A percentile compares a stretch with the other conserved stretches of the same genome.
phyloP scores from a whole-genome alignment of 1,140 invertebrate genomes.

The Trachymyrmex septentrionalis region DNA sequence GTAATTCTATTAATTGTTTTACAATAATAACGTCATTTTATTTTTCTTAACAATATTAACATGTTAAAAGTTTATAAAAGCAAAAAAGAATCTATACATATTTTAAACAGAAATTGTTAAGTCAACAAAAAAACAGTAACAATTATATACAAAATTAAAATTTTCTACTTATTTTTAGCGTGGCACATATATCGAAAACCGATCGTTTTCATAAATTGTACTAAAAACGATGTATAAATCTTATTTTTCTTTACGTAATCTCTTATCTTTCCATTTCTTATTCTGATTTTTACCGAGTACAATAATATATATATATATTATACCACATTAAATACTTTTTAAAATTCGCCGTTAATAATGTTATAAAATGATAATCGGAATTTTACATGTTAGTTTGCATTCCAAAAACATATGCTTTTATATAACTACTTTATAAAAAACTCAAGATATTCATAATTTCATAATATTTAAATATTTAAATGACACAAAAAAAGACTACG shows the following conservation, averaged over 20 bases:
- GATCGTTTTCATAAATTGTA: constrained; percentile 27
- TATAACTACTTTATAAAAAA: not conserved
- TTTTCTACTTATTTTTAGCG: constrained; percentile 36
- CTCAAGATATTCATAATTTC: constrained; percentile 1
- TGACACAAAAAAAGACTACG: not conserved
- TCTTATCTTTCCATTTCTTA: constrained; percentile 3
- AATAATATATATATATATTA: not conserved
- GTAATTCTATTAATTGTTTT: not conserved
- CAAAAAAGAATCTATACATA: not conserved
- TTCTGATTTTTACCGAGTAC: not conserved
- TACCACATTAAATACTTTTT: constrained; percentile 1
- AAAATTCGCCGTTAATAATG: not conserved
- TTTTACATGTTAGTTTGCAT: not conserved
- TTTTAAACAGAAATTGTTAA: constrained; percentile 30
- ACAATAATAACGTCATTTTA: constrained; percentile 7
- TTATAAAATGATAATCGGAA: not conserved
- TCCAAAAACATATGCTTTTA: not conserved
- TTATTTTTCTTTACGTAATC: constrained; percentile 11
- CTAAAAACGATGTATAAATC: constrained; percentile 6
- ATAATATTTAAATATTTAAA: constrained; percentile 7
- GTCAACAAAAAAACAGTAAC: constrained; percentile 30
- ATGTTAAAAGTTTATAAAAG: constrained; percentile 16
- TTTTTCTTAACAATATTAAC: constrained; percentile 19
- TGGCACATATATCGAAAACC: constrained; percentile 43
- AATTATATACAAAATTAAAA: constrained; percentile 43